These are phyloP conservation scores for Recurvirostra avosetta DNA, from an alignment of 2,113 vertebrate genomes.

Conservation along the genomic window DNA sequence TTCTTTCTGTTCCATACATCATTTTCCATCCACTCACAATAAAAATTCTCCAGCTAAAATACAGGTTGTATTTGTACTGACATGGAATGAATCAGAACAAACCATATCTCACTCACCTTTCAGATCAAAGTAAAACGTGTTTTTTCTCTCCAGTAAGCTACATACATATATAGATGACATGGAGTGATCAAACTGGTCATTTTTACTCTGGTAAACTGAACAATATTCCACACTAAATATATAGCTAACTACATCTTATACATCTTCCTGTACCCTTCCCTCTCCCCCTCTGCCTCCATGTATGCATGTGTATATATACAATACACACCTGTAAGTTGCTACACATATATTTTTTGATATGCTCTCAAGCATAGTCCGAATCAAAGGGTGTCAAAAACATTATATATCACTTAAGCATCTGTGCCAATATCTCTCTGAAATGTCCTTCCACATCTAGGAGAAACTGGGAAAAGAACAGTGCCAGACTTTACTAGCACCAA, in stretches of 20 bases:
- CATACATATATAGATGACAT: not conserved
- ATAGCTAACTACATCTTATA: not conserved
- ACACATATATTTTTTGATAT: not conserved
- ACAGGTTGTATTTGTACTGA: not conserved
- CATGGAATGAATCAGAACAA: not conserved
- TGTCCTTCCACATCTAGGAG: not conserved
- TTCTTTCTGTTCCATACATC: slow-evolving; percentile 3
- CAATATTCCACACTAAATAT: not conserved
- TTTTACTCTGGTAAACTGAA: not conserved
- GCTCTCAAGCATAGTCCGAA: not conserved
- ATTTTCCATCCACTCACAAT: not conserved
- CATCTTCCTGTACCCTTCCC: not conserved
- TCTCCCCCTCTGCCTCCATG: not conserved
- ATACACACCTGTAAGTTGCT: not conserved
- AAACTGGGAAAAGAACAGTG: not conserved
- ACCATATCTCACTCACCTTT: not conserved
- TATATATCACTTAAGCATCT: not conserved
- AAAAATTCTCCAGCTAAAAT: slow-evolving; percentile 29
- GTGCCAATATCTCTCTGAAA: not conserved
- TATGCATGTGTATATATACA: not conserved
- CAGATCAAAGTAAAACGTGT: not conserved
- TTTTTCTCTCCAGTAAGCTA: not conserved
- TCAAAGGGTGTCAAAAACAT: not conserved
- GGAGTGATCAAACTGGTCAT: not conserved
- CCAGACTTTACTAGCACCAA: not conserved